Conservation (phyloP, 2,888 invertebrate genomes). For the Chaetogeoica ovagalla region DNA sequence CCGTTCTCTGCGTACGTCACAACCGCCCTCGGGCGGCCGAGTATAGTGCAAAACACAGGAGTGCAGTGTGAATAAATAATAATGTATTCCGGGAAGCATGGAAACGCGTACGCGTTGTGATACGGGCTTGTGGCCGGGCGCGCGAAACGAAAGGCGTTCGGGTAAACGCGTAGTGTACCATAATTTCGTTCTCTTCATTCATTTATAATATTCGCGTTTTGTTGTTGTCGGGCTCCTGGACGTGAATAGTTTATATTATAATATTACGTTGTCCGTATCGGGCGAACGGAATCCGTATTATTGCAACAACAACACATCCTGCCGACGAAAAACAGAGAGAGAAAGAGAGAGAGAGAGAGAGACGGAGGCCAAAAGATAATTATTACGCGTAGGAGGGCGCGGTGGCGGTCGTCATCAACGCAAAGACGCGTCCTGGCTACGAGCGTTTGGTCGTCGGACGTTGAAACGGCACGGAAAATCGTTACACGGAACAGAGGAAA, state of each 20-base stretch:
- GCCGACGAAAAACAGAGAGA: too few relatives aligned
- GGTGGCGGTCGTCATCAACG: background rate
- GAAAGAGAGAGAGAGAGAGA: too few relatives aligned
- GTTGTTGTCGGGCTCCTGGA: conserved; percentile 2
- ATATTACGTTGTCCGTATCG: conserved; percentile 8
- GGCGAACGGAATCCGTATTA: background rate
- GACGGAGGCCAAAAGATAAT: conserved; percentile 10
- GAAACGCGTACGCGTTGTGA: background rate
- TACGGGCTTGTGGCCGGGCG: background rate
- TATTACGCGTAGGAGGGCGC: background rate
- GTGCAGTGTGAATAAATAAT: conserved; percentile 1
- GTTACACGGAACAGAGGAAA: too few relatives aligned
- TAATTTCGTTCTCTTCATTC: conserved; percentile 25
- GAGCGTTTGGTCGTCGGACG: too few relatives aligned
- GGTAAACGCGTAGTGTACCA: background rate
- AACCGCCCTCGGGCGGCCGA: too few relatives aligned
- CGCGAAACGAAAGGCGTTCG: background rate
- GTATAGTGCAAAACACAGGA: background rate
- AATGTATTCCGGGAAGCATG: background rate
- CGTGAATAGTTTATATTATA: conserved; percentile 23
- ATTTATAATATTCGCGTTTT: conserved; percentile 24
- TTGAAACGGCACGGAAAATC: too few relatives aligned
- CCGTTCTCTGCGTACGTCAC: too few relatives aligned
- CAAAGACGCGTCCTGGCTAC: too few relatives aligned
- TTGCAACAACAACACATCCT: background rate